Base-by-base conservation (phyloP, 2,797 vertebrate species). In the Stomatorhinus walkeri region DNA sequence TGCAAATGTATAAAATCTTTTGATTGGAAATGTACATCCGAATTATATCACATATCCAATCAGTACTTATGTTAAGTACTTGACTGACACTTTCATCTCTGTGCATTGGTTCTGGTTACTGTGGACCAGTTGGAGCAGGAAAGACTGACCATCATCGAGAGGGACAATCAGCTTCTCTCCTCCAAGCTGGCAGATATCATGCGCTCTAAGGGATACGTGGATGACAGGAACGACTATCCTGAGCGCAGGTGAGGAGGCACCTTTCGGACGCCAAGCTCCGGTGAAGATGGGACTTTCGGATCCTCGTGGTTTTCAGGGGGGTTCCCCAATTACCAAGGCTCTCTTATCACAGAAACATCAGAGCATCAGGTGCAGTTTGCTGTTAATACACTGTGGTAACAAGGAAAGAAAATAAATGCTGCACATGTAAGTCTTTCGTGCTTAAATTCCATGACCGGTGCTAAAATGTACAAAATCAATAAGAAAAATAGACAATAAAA, bases 211-310 rank as follows among this genome's bases (percentile, higher is more conserved):
- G 95, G 96, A 0, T 90, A 90, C 0, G 91, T 97, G 87, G 95
- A 96, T 90, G 94, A 96, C 88, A 92, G 90, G 89, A 96, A 96
- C 90, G 90, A 92, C 83, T 95, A 95, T 87, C 59, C 92, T 2
- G 90, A 88, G 54, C 93, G 79, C 89, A 96, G 96, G 96, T 96
- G 12, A 56, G 79, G 40, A 28, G 28, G 24, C 14, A 1, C 8
- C 22, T 56, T 28, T 16, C 4, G 1, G 2, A 14, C 24, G 43
- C n/a, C 64, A 1, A 14, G 28, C 12, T 6, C 64, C 14, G 64
- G 10, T 72, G 64, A 72, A 5, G 28, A 19, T 72, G 68, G 4
- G 1, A 9, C 64, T 68, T 68, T 68, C 3, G 10, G 61, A 68
- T 10, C 24, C 61, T 12, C 0, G 61, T 68, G 28, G 4, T 5